A percentile compares a stretch with the other conserved stretches of the same genome.
These are phyloP conservation scores for Alitta virens DNA, from an alignment of 2,888 invertebrate species.

Conservation along the genomic window DNA sequence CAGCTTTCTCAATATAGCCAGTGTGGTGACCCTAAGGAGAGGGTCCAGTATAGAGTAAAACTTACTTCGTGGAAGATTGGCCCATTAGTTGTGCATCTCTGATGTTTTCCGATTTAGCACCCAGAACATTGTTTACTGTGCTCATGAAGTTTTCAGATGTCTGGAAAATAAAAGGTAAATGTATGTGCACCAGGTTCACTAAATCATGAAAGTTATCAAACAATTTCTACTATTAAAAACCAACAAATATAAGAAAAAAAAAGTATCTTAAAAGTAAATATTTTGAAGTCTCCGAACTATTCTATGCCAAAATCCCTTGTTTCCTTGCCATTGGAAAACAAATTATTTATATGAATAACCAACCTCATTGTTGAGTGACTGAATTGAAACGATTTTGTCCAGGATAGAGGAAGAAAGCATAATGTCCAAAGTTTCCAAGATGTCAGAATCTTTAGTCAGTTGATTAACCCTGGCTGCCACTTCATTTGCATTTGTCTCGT, in stretches of 20 bases:
- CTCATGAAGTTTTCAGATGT: background rate
- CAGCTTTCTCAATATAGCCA: too few species aligned
- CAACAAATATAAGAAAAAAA: background rate
- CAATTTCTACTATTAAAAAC: too few species aligned
- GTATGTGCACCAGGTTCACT: background rate
- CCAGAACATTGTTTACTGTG: background rate
- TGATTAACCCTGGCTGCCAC: background rate
- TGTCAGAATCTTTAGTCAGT: background rate
- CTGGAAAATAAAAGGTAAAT: background rate
- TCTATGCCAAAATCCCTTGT: background rate
- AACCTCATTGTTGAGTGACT: too few species aligned
- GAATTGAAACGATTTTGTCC: background rate
- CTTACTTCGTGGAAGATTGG: background rate
- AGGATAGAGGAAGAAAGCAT: background rate
- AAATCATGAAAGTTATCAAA: too few species aligned
- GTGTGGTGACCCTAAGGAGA: too few species aligned
- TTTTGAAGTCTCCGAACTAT: too few species aligned
- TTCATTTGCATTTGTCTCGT: background rate
- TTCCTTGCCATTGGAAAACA: background rate
- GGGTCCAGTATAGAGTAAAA: background rate
- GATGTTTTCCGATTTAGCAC: background rate
- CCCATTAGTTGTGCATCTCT: background rate
- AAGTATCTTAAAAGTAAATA: background rate
- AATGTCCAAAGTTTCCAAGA: background rate
- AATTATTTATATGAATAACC: background rate